Conservation (phyloP, 1,140 invertebrate species). For the Cyclina sinensis region DNA sequence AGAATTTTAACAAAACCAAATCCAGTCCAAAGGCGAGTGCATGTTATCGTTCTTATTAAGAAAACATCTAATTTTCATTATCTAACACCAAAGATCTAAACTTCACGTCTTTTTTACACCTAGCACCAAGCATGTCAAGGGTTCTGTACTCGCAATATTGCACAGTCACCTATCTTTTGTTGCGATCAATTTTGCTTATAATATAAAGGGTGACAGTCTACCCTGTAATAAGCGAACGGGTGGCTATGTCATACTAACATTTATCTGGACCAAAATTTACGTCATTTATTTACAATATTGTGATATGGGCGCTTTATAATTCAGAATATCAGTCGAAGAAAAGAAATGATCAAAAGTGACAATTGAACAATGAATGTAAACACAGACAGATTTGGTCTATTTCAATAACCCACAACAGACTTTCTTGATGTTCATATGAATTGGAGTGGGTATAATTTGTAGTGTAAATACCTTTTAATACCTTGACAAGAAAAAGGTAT, state of each 20-base stretch:
- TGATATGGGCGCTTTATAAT: background rate
- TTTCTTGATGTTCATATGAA: constrained; percentile 10
- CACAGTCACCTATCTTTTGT: background rate
- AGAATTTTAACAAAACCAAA: too few relatives aligned
- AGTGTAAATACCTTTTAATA: background rate
- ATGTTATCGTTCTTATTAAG: too few relatives aligned
- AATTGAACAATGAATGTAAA: constrained; percentile 20
- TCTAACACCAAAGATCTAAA: too few relatives aligned
- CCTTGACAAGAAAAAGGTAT: background rate
- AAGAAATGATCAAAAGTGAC: background rate
- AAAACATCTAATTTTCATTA: too few relatives aligned
- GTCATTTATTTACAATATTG: background rate
- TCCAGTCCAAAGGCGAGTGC: too few relatives aligned
- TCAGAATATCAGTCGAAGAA: background rate
- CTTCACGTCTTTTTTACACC: too few relatives aligned
- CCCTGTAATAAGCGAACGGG: background rate
- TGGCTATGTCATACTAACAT: background rate
- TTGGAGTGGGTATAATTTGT: background rate
- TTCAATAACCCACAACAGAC: background rate
- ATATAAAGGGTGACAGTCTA: background rate
- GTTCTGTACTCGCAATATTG: too few relatives aligned
- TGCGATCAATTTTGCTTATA: background rate
- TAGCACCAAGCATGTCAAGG: too few relatives aligned
- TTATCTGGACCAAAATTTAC: background rate
- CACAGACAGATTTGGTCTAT: background rate